Evolutionary conservation across 2,888 invertebrate species (phyloP).

Genomic region (Cloeon dipterum): DNA sequence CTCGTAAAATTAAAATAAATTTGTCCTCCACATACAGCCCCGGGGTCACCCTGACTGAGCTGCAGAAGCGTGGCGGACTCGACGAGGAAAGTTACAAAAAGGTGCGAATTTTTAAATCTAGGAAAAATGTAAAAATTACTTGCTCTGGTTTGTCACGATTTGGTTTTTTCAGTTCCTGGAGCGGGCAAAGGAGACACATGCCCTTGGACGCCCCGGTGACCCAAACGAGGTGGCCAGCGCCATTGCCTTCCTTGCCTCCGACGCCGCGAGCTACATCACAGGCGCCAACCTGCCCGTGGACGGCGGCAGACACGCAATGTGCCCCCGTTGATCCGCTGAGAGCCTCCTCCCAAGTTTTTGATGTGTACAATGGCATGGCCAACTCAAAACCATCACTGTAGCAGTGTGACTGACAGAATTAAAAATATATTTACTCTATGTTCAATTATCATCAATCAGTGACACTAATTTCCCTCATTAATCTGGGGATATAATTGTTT

Average conservation of each 20-base stretch:
- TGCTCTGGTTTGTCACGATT: background rate
- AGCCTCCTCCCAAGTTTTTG: too few species aligned
- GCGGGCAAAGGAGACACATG: constrained; percentile 26
- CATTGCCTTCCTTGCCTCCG: constrained; percentile 29
- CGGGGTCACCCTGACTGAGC: constrained; percentile 27
- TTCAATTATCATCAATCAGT: too few species aligned
- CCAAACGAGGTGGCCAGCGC: constrained; percentile 26
- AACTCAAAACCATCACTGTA: too few species aligned
- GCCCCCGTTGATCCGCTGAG: constrained; percentile 3
- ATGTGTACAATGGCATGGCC: too few species aligned
- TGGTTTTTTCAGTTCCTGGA: constrained; percentile 25
- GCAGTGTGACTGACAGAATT: too few species aligned
- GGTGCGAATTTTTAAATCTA: too few species aligned
- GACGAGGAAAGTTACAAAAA: constrained; percentile 22
- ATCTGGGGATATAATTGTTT: too few species aligned
- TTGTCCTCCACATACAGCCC: constrained; percentile 14
- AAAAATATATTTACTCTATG: too few species aligned
- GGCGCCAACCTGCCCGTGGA: constrained; percentile 28
- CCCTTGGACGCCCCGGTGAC: constrained; percentile 26
- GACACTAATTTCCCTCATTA: too few species aligned
- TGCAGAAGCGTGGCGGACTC: constrained; percentile 28
- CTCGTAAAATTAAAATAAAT: constrained; percentile 9
- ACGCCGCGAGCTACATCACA: constrained; percentile 27
- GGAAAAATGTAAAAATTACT: background rate
- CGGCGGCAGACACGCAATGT: constrained; percentile 26